Evolutionary conservation across 2,113 vertebrate genomes (phyloP), one percentile per base, ranked within the genome.

Genomic region (Tragelaphus imberbis): DNA sequence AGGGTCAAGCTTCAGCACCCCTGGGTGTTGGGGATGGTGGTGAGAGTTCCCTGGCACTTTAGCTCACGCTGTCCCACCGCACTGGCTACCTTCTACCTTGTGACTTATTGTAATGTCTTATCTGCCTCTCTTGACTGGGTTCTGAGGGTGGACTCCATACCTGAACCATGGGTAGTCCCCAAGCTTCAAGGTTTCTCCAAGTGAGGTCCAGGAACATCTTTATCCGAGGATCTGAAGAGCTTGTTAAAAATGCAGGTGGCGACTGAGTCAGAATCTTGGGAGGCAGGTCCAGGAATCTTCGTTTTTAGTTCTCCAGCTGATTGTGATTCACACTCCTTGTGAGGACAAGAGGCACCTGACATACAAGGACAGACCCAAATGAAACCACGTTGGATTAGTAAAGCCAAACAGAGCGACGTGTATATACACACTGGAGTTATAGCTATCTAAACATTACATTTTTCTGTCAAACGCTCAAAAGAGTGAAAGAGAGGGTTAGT

Each of bases 381-480:
- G 25, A 47, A 58, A 27, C 40, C 33, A 12, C 25, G 10, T 71
- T 53, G 84, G 59, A 13, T 44, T 84, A 28, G 51, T 17, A 61
- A 94, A 61, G 71, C 44, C 56, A 44, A 90, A 17, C 25, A n/a
- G 84, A 90, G 16, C 21, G n/a, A 12, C 30, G 12, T 8, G 12
- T 28, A 47, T 3, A 1, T 6, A 56, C 1, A 33, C 27, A 40
- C 7, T n/a, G 0, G 13, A 30, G 1, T 14, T 33, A 36, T 5
- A 30, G 63, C 84, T 84, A 3, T 59, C 17, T 23, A 51, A 93
- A 75, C 40, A 58, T 15, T 65, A 40, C 9, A 58, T 53, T 80
- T 58, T 68, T 68, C 17, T 6, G 14, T 75, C 92, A 95, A 80
- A 71, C 5, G 4, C 61, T 87, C 68, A 23, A 6, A 55, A 47